Evolutionary conservation across 2,113 vertebrate genomes (phyloP), one percentile per base, ranked within the genome.

Genomic region (Ancistrus triradiatus): DNA sequence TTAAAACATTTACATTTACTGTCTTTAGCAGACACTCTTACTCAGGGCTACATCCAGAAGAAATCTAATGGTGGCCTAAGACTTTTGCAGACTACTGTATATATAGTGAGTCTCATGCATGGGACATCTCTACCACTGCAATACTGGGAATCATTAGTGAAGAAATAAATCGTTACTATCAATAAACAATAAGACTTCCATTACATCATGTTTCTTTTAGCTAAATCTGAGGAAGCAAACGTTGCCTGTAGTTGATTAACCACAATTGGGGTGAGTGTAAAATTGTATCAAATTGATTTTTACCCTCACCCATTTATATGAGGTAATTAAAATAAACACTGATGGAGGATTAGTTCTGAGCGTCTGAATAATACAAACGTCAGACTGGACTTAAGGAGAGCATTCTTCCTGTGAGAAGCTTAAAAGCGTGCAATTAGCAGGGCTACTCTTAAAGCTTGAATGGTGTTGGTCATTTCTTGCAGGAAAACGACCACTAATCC

Each of bases 361-460:
- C 38, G 38, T n/a, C 11, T 21, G 17, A 60, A 60, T 46, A 47
- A 59, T 7, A 27, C 22, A 13, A 27, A 22, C 21, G 9, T 2
- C 21, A 15, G 37, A 24, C 40, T 38, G 17, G 27, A 47, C 57
- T 37, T 7, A 6, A 47, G 42, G 19, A 59, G 11, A 7, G 38
- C 38, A 11, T 27, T 27, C 38, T 18, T 28, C 4, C 8, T 44
- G 5, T 19, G 53, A 81, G 76, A 79, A 74, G 68, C 69, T 44
- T 11, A 38, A 59, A 24, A 66, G 18, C 43, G 2, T 27, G 44
- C 15, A 27, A 48, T 48, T 56, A 57, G 55, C 52, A 27, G 19
- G 27, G 25, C 18, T 64, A 15, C 46, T 38, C n/a, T 22, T 4
- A 46, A 35, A 21, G 25, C 25, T 13, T 46, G 38, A 57, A 18